These are phyloP conservation scores for Neoascia interrupta DNA, from an alignment of 2,888 invertebrate genomes.

Conservation along the genomic window DNA sequence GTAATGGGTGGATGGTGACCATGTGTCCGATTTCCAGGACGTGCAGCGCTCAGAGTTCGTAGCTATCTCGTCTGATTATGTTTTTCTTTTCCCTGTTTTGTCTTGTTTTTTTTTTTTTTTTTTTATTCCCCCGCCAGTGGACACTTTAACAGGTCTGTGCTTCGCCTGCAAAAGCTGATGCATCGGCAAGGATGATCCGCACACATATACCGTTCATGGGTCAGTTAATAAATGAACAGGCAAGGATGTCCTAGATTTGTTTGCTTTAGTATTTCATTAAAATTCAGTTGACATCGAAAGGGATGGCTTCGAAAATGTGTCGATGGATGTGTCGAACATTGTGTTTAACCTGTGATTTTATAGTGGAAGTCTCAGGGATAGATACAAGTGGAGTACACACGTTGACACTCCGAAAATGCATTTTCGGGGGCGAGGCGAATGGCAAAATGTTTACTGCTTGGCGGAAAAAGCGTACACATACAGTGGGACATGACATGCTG, in stretches of 20 bases:
- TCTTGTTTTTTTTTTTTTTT: conserved; percentile 11
- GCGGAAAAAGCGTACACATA: not conserved
- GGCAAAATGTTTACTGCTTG: conserved; percentile 24
- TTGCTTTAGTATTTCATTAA: conserved; percentile 70
- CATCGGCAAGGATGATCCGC: conserved; percentile 50
- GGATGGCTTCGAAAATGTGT: conserved; percentile 70
- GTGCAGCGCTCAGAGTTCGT: conserved; percentile 43
- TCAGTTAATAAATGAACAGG: conserved; percentile 69
- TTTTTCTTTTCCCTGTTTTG: not conserved
- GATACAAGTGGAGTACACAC: conserved; percentile 48
- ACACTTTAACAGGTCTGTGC: conserved; percentile 51
- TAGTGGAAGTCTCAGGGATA: conserved; percentile 43
- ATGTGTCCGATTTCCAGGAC: conserved; percentile 59
- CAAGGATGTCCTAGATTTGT: conserved; percentile 64
- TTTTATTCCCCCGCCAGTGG: conserved; percentile 4
- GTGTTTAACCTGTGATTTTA: conserved; percentile 69
- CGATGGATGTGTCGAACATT: conserved; percentile 69
- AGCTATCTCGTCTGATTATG: conserved; percentile 51
- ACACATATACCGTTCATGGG: conserved; percentile 53
- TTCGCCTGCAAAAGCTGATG: conserved; percentile 19
- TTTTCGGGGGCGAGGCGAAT: conserved; percentile 37
- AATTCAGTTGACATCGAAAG: conserved; percentile 69
- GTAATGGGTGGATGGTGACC: conserved; percentile 39
- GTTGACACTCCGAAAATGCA: conserved; percentile 61
- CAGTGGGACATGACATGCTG: conserved; percentile 9